Base-by-base conservation (phyloP, 1,140 invertebrate species). In the Ylistrum balloti region DNA sequence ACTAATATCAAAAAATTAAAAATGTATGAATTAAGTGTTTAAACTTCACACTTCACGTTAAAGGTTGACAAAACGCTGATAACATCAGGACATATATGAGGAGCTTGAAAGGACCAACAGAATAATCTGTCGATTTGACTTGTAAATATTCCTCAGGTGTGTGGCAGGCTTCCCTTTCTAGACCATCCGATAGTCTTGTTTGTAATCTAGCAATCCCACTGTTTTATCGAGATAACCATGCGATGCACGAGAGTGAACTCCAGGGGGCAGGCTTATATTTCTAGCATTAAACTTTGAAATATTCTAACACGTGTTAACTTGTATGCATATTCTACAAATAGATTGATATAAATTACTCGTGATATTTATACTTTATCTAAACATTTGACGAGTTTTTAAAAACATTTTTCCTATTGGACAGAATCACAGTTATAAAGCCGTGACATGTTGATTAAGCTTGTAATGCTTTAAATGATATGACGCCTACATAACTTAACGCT, bases 131-230 rank as follows among this genome's bases (percentile, higher is more conserved):
- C 56, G 56, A 74, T 74, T 74, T 74, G 22, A 74, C 56, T 74
- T 28, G 56, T 74, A 74, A 74, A 74, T 74, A 74, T 74, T 74
- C 56, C 56, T 74, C 56, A 74, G 56, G 56, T 74, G 56, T 74
- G 22, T 28, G 56, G 56, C 22, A 28, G 56, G 56, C 22, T 74
- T 28, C 56, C 17, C n/a, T 74, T 74, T 74, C 56, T 3, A n/a
- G 56, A 28, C 15, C 56, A 74, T 74, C n/a, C n/a, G 56, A 74
- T 74, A 74, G 5, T 5, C 56, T 74, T 74, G 56, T 74, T 45
- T 74, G n/a, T 28, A 74, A 3, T 5, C n/a, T n/a, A 74, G 56
- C 22, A 74, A 74, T 74, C 56, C 45, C 15, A 74, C 56, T 74
- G 56, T 74, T 74, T 56, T 74, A 74, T 74, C 56, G 3, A 11